Conservation (phyloP, 2,113 vertebrate genomes). For the Notiomystis cincta region DNA sequence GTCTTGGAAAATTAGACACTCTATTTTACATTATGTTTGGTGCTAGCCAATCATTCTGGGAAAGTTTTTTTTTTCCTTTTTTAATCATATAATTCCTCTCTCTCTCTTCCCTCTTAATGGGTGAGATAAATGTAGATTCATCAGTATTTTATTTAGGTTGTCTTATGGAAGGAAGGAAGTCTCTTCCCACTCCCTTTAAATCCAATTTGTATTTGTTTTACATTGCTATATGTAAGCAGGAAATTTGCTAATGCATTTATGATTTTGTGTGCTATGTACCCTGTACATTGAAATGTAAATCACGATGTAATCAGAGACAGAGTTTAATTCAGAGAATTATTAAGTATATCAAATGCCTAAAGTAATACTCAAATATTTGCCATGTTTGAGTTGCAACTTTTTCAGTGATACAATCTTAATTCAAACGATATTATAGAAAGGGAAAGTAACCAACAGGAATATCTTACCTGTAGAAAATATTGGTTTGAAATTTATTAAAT, state of each 20-base stretch:
- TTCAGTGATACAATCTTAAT: neutral
- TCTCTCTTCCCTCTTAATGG: neutral
- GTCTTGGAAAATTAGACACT: neutral
- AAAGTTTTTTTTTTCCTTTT: neutral
- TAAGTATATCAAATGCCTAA: neutral
- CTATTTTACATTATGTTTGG: neutral
- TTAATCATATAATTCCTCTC: neutral
- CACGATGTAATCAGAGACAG: neutral
- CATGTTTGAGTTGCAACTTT: neutral
- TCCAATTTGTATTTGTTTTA: neutral
- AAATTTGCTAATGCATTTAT: neutral
- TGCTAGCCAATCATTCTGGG: neutral
- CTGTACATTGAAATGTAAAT: neutral
- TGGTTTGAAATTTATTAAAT: neutral
- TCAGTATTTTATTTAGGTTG: neutral
- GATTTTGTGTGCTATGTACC: neutral
- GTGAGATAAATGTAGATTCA: neutral
- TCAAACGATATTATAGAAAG: neutral
- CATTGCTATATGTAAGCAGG: neutral
- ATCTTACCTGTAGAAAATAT: neutral
- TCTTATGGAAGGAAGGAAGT: neutral
- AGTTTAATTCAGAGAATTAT: neutral
- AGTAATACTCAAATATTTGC: neutral
- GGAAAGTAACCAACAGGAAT: neutral
- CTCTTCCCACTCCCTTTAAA: neutral